Conservation (phyloP, 2,797 vertebrate genomes). For the Halcyon smyrnensis region DNA sequence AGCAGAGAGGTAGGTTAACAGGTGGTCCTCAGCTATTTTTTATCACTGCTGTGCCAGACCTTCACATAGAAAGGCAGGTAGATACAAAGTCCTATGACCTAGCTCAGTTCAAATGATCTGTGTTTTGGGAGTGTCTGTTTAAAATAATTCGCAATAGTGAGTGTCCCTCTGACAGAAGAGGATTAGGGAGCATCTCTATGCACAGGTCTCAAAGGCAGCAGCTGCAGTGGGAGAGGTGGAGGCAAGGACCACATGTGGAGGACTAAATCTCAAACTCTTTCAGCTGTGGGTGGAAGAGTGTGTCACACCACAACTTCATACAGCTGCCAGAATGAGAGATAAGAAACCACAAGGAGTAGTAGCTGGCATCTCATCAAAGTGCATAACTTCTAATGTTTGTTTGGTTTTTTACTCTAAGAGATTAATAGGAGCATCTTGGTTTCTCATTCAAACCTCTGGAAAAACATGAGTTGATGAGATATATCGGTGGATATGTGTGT, state of each 20-base stretch:
- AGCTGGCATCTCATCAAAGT: background rate
- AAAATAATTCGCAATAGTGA: background rate
- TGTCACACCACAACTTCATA: background rate
- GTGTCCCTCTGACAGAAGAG: background rate
- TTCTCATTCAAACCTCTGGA: background rate
- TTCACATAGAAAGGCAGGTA: background rate
- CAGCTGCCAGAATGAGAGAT: background rate
- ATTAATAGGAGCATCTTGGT: background rate
- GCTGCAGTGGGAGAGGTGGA: background rate
- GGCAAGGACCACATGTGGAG: background rate
- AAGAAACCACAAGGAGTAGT: background rate
- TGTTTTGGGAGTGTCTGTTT: background rate
- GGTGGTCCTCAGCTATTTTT: background rate
- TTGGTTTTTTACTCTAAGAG: background rate
- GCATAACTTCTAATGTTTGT: background rate
- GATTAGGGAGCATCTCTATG: background rate
- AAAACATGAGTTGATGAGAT: background rate
- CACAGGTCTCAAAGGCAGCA: background rate
- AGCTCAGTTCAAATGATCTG: background rate
- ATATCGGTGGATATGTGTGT: too few species aligned
- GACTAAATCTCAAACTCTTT: background rate
- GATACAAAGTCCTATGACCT: background rate
- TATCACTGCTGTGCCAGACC: rapidly evolving
- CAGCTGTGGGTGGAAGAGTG: background rate
- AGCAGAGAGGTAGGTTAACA: background rate